Base-by-base conservation (phyloP, 2,888 invertebrate genomes). In the Parthenolecanium corni region DNA sequence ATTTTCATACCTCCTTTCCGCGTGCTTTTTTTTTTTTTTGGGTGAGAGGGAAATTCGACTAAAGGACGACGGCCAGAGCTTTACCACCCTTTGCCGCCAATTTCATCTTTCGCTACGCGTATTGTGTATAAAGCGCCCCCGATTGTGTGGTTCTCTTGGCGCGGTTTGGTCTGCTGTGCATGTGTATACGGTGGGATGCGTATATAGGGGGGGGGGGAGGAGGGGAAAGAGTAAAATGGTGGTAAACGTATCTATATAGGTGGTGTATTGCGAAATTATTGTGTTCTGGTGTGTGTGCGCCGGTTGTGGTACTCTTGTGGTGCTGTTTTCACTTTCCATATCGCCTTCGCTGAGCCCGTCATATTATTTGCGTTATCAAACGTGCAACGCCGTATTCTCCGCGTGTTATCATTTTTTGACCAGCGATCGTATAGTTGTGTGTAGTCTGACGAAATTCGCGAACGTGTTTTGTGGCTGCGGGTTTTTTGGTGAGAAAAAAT, bases 1-100 rank as follows among this genome's bases (percentile, higher is more conserved):
- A 38, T 62, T 53, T 62, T 62, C 42, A 42, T 18, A 44, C 44
- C 49, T 24, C 46, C 16, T 36, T 23, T 57, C 20, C 54, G 31
- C 54, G 24, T 36, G 44, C 38, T 46, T 44, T 16, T 21, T 47
- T 44, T 44, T 31, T 31, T 36, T 42, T 36, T 46, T 44, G 20
- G 38, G n/a, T n/a, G n/a, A n/a, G n/a, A n/a, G n/a, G 23, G 20
- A 18, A 16, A 49, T 46, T 40, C 57, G 42, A 31, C 47, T 14
- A 25, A n/a, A 25, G 57, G 52, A 42, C 53, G 24, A 24, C 52
- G 20, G 16, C 53, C 36, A 52, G n/a, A n/a, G n/a, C n/a, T n/a
- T n/a, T n/a, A n/a, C n/a, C n/a, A n/a, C n/a, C n/a, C n/a, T n/a
- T n/a, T n/a, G n/a, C n/a, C n/a, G n/a, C n/a, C n/a, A n/a, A n/a